A percentile compares a stretch with the other conserved stretches of the same genome.
Conservation (phyloP, 2,888 invertebrate genomes). For the Drosophila mimica region DNA sequence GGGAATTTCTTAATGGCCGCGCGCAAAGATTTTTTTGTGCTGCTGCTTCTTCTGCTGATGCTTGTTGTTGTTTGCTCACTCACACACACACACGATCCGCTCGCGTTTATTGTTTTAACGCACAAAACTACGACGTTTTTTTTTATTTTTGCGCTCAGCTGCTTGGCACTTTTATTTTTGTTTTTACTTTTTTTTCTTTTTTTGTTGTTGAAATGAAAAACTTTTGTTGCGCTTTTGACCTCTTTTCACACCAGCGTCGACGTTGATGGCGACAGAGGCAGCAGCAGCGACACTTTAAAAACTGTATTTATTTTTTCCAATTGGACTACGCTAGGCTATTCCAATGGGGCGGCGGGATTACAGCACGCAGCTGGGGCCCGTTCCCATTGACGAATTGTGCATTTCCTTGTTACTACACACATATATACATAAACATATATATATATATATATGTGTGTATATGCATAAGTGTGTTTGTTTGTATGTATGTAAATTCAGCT, state of each 20-base stretch:
- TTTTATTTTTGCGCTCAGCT: conserved; percentile 65
- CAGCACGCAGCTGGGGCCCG: conserved; percentile 51
- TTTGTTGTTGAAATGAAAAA: conserved; percentile 58
- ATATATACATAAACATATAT: conserved; percentile 15
- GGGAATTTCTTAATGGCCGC: conserved; percentile 64
- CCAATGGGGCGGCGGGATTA: conserved; percentile 57
- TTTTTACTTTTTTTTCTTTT: conserved; percentile 36
- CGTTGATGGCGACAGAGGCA: conserved; percentile 43
- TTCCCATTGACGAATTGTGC: conserved; percentile 44
- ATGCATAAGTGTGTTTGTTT: conserved; percentile 24
- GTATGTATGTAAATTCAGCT: conserved; percentile 52
- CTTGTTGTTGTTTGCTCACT: conserved; percentile 70
- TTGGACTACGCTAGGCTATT: conserved; percentile 23
- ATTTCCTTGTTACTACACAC: conserved; percentile 62
- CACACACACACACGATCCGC: conserved; percentile 32
- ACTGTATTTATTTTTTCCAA: conserved; percentile 43
- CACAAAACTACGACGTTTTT: conserved; percentile 77
- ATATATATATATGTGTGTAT: conserved; percentile 11
- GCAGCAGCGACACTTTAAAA: conserved; percentile 49
- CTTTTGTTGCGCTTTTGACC: conserved; percentile 79
- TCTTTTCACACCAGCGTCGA: conserved; percentile 68
- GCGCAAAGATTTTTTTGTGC: conserved; percentile 61
- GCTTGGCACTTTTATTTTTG: conserved; percentile 57
- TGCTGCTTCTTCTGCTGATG: conserved; percentile 32
- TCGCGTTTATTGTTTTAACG: conserved; percentile 72